A percentile compares a stretch with the other conserved stretches of the same genome.
phyloP scores from a whole-genome alignment of 2,888 invertebrate species.

The Drosophila nr. perissopoda region DNA sequence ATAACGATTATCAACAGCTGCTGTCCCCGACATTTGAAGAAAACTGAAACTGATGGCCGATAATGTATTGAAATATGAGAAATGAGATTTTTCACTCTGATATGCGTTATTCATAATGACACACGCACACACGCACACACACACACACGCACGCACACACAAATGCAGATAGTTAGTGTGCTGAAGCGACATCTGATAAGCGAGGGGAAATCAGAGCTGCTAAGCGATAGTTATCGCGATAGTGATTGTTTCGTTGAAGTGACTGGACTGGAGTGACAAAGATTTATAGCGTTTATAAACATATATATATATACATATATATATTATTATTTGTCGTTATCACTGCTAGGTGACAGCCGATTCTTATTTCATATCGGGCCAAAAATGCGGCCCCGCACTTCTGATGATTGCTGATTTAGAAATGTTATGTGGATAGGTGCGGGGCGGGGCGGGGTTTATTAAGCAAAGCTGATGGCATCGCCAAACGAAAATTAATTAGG shows the following conservation, averaged over 20 bases:
- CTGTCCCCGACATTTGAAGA: constrained; percentile 51
- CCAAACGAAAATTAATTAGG: constrained; percentile 61
- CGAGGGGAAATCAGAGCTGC: constrained; percentile 46
- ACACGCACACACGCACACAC: constrained; percentile 10
- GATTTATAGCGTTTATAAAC: constrained; percentile 56
- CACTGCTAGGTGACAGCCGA: constrained; percentile 52
- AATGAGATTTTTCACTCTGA: constrained; percentile 61
- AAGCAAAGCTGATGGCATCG: constrained; percentile 59
- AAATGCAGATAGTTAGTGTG: background rate
- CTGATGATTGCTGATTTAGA: constrained; percentile 56
- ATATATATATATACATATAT: background rate
- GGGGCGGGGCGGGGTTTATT: constrained; percentile 29
- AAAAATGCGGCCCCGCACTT: constrained; percentile 22
- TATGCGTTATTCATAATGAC: constrained; percentile 31
- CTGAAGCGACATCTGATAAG: constrained; percentile 52
- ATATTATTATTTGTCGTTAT: constrained; percentile 30
- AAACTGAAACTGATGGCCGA: constrained; percentile 62
- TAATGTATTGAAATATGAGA: constrained; percentile 57
- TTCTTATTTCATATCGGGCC: constrained; percentile 52
- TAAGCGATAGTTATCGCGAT: constrained; percentile 55
- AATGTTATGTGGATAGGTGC: constrained; percentile 9
- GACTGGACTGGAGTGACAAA: constrained; percentile 55
- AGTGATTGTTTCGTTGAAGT: constrained; percentile 38
- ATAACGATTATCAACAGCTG: constrained; percentile 56
- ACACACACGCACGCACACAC: background rate